Evolutionary conservation across 2,113 vertebrate genomes (phyloP).

Genomic region (Globicephala melas): DNA sequence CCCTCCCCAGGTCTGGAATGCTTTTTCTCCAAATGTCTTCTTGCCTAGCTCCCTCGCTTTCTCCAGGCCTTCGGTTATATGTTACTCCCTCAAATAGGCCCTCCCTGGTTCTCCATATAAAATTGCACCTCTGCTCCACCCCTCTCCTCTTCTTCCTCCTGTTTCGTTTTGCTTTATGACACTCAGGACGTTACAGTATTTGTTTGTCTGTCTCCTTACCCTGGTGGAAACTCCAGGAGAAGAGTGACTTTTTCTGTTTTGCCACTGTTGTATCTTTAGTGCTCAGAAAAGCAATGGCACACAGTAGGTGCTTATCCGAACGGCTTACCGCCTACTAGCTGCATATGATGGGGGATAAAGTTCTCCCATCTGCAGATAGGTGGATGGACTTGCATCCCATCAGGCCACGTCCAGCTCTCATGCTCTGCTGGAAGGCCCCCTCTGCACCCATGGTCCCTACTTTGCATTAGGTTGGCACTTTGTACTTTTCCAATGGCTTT

Average conservation of each 20-base stretch:
- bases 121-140: neutral
- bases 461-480: neutral
- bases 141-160: neutral
- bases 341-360: neutral
- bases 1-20: neutral
- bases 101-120: neutral
- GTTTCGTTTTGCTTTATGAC: neutral
- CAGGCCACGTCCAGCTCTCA: rapidly evolving
- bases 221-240: neutral
- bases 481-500: neutral
- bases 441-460: neutral
- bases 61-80: neutral
- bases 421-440: neutral
- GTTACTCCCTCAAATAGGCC: neutral
- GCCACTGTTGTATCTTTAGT: neutral
- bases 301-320: neutral
- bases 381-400: neutral
- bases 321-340: neutral
- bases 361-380: neutral
- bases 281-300: neutral
- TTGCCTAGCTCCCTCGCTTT: neutral
- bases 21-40: neutral
- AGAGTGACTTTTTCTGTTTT: neutral
- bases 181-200: no score
- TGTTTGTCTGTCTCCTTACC: neutral